Evolutionary conservation across 2,113 vertebrate genomes (phyloP).

Genomic region (Plotosus lineatus): DNA sequence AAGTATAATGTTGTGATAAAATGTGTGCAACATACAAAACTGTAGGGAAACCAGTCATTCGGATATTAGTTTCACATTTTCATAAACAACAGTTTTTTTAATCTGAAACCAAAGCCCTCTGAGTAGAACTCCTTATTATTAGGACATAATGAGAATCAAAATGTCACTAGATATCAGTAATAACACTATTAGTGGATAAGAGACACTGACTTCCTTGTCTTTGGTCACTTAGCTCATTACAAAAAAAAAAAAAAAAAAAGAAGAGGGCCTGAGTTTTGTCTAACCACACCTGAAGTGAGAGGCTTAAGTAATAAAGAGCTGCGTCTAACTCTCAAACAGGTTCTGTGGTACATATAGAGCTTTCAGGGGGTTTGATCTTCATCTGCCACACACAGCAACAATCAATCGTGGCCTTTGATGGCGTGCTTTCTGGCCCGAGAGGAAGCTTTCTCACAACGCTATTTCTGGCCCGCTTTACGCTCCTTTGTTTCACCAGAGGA

Average conservation of each 20-base stretch:
- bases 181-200: neutral
- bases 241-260: slow-evolving; percentile 2
- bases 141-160: neutral
- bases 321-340: slow-evolving; percentile 1
- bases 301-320: slow-evolving; percentile 20
- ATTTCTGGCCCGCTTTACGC: slow-evolving; percentile 40
- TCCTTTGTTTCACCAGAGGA: slow-evolving; percentile 47
- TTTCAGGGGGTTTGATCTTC: slow-evolving; percentile 36
- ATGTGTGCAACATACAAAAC: too few species aligned
- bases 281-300: slow-evolving; percentile 20
- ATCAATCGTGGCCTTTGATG: slow-evolving; percentile 47
- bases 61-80: neutral
- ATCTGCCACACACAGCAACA: slow-evolving; percentile 34
- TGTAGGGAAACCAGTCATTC: too few species aligned
- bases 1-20: too few species aligned
- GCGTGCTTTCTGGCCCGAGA: slow-evolving; percentile 21
- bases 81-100: neutral
- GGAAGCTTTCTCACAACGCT: slow-evolving; percentile 45
- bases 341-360: slow-evolving; percentile 20
- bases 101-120: neutral
- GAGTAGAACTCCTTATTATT: neutral
- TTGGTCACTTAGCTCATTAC: neutral
- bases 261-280: neutral
- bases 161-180: neutral
- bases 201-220: neutral